These are phyloP conservation scores for Conger conger DNA, from an alignment of 2,113 vertebrate genomes.

Conservation along the genomic window DNA sequence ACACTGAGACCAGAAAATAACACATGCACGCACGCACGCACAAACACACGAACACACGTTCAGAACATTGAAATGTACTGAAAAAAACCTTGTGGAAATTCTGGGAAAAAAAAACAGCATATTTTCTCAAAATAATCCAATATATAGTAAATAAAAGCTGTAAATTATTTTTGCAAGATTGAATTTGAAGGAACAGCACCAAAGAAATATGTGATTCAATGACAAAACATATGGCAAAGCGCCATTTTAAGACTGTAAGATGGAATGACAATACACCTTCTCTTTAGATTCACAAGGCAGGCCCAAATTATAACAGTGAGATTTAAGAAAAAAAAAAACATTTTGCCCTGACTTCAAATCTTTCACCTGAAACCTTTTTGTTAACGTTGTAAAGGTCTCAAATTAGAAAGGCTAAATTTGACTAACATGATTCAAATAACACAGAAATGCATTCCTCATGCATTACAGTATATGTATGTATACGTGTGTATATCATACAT, in stretches of 20 bases:
- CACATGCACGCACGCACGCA: conserved; percentile 13
- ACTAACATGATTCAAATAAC: conserved; percentile 29
- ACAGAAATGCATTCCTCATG: neutral
- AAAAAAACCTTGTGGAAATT: conserved; percentile 25
- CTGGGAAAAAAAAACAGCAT: conserved; percentile 29
- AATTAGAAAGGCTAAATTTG: conserved; percentile 28
- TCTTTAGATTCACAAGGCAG: conserved; percentile 23
- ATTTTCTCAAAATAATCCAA: conserved; percentile 15
- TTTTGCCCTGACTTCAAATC: conserved; percentile 23
- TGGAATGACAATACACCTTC: conserved; percentile 11
- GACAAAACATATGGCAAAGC: conserved; percentile 23
- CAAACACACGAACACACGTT: conserved; percentile 33
- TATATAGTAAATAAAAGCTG: conserved; percentile 24
- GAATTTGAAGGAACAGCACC: conserved; percentile 47
- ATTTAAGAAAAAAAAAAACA: conserved; percentile 17
- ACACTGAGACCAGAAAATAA: conserved; percentile 25
- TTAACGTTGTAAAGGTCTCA: conserved; percentile 18
- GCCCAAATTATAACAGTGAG: conserved; percentile 30
- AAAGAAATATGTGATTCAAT: conserved; percentile 16
- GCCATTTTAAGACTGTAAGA: conserved; percentile 28
- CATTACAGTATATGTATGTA: neutral
- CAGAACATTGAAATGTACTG: conserved; percentile 34
- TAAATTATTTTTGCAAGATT: conserved; percentile 9
- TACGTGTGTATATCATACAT: conserved; percentile 26
- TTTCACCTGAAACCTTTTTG: neutral